Conservation (phyloP, 2,888 invertebrate species). For the Calliopum simillimum region DNA sequence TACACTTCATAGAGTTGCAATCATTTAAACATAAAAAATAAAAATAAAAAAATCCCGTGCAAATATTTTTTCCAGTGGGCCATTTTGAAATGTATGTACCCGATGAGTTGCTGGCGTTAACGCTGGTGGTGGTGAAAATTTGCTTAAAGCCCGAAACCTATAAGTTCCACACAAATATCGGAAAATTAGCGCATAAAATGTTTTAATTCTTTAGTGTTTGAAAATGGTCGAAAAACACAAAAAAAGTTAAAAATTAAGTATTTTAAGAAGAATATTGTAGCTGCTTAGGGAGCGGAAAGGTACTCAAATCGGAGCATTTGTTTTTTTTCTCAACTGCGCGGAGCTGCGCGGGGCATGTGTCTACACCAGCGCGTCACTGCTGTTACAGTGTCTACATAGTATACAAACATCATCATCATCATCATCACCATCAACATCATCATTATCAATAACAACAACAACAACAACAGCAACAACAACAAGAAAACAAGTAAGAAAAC, state of each 20-base stretch:
- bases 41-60: not conserved
- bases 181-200: not conserved
- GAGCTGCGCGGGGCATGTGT: conserved; percentile 37
- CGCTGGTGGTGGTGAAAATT: conserved; percentile 16
- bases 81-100: conserved; percentile 25
- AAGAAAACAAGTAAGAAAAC: no score
- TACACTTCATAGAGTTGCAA: no score
- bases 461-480: conserved; percentile 24
- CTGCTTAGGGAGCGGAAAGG: not conserved
- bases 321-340: not conserved
- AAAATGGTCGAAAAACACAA: not conserved
- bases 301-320: not conserved
- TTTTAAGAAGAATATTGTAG: no score
- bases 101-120: conserved; percentile 11
- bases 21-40: no score
- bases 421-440: conserved; percentile 41
- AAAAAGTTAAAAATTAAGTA: no score
- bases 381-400: conserved; percentile 38
- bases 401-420: conserved; percentile 43
- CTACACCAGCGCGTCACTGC: conserved; percentile 34
- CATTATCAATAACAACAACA: conserved; percentile 29
- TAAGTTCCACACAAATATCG: no score
- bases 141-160: not conserved
- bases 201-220: conserved; percentile 5
- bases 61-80: conserved; percentile 14